These are phyloP conservation scores for Lissonota sp. DNA, from an alignment of 2,888 invertebrate genomes.

Conservation along the genomic window DNA sequence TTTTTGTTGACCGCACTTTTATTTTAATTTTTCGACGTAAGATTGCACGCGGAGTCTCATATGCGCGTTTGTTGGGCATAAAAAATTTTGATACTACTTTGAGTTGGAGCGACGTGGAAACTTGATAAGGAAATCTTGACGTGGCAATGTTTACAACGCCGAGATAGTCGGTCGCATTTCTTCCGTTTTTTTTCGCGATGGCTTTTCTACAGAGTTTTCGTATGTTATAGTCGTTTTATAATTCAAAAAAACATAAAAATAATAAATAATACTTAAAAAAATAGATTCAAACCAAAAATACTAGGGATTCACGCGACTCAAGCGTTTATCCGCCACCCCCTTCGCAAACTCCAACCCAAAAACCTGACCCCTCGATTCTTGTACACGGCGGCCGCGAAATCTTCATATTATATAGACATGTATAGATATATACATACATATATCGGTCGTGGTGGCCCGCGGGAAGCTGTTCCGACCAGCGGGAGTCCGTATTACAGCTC, in stretches of 20 bases:
- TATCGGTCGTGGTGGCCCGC: conserved; percentile 61
- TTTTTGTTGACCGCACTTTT: no score
- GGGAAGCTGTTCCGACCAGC: conserved; percentile 75
- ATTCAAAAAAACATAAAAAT: no score
- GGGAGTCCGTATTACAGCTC: conserved; percentile 83
- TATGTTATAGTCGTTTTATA: conserved; percentile 12
- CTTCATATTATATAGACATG: not conserved
- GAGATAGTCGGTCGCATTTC: conserved; percentile 35
- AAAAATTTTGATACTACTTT: not conserved
- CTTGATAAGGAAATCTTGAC: conserved; percentile 63
- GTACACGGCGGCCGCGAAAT: no score
- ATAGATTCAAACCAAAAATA: no score
- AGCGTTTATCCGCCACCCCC: no score
- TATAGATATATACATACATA: not conserved
- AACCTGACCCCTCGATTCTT: no score
- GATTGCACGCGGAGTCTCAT: conserved; percentile 13
- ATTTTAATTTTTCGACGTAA: conserved; percentile 6
- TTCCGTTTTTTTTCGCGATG: conserved; percentile 11
- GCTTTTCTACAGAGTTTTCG: conserved; percentile 37
- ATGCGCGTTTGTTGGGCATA: no score
- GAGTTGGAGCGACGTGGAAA: conserved; percentile 52
- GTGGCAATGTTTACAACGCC: conserved; percentile 58
- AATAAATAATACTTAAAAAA: no score
- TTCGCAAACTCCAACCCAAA: no score
- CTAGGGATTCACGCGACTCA: no score